Evolutionary conservation across 2,888 invertebrate genomes (phyloP).

Genomic region (Himalopsyche japonica): DNA sequence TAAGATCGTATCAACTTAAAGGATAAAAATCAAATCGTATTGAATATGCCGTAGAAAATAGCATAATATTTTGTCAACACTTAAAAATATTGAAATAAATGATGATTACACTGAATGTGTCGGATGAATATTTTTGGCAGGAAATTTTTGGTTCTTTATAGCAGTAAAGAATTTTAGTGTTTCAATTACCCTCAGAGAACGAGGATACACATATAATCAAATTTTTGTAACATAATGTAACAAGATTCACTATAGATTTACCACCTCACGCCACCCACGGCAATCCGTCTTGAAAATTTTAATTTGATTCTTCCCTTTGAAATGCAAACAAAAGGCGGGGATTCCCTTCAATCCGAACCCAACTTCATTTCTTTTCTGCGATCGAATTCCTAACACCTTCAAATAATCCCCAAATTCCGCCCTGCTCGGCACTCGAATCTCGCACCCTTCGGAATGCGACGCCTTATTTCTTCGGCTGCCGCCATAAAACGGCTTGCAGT

Average conservation of each 20-base stretch:
- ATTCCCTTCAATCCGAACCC: constrained; percentile 18
- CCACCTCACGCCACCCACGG: not conserved
- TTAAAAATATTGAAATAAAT: too few species aligned
- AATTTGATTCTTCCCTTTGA: constrained; percentile 33
- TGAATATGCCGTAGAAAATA: too few species aligned
- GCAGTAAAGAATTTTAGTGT: too few species aligned
- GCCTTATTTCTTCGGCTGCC: constrained; percentile 1
- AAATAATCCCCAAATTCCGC: constrained; percentile 16
- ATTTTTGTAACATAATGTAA: not conserved
- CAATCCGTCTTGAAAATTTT: constrained; percentile 25
- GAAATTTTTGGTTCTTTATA: too few species aligned
- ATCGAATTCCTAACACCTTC: constrained; percentile 34
- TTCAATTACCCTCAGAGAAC: too few species aligned
- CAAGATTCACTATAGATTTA: not conserved
- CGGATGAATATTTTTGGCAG: too few species aligned
- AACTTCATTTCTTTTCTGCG: constrained; percentile 18
- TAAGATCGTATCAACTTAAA: too few species aligned
- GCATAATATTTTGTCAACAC: too few species aligned
- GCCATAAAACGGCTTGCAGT: constrained; percentile 23
- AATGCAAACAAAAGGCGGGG: constrained; percentile 26
- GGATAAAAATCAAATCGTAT: too few species aligned
- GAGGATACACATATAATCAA: too few species aligned
- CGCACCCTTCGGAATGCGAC: constrained; percentile 3
- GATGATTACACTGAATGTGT: too few species aligned
- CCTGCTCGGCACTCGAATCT: constrained; percentile 9